Percentiles rank a stretch among this genome's conserved stretches.
phyloP scores from a whole-genome alignment of 2,888 invertebrate species.

The Tricholauxania praeusta region DNA sequence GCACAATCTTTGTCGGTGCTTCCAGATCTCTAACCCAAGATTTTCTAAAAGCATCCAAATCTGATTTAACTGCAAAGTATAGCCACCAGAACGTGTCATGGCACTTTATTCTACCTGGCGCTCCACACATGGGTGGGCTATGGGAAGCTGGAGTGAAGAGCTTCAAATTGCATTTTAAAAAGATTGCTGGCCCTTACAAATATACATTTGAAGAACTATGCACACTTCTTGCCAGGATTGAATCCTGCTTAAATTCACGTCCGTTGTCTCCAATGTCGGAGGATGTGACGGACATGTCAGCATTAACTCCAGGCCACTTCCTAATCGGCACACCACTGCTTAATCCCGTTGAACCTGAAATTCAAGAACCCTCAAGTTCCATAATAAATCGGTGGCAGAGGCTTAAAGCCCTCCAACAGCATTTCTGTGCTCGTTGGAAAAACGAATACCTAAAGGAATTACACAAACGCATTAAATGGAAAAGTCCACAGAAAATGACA shows the following conservation, averaged over 20 bases:
- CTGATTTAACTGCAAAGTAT: no score
- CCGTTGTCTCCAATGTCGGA: no score
- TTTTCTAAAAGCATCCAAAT: constrained; percentile 3
- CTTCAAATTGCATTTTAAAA: neutral
- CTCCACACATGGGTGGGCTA: no score
- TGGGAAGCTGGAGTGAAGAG: no score
- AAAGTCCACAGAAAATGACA: neutral
- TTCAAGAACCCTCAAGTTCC: neutral
- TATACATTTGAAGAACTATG: neutral
- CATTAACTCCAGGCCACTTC: constrained; percentile 32
- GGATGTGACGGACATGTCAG: no score
- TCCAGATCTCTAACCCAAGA: constrained; percentile 31
- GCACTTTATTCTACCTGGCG: no score
- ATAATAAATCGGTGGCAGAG: constrained; percentile 11
- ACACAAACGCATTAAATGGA: neutral
- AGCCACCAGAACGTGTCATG: no score
- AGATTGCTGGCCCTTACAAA: neutral
- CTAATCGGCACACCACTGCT: constrained; percentile 24
- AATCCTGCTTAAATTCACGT: no score
- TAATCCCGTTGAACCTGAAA: constrained; percentile 10
- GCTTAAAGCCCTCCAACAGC: constrained; percentile 11
- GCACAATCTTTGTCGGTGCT: constrained; percentile 41
- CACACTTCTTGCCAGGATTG: no score
- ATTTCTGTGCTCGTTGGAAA: constrained; percentile 8
- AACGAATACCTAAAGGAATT: constrained; percentile 10